These are phyloP conservation scores for Paralichthys olivaceus DNA, from an alignment of 2,113 vertebrate species.

Conservation along the genomic window DNA sequence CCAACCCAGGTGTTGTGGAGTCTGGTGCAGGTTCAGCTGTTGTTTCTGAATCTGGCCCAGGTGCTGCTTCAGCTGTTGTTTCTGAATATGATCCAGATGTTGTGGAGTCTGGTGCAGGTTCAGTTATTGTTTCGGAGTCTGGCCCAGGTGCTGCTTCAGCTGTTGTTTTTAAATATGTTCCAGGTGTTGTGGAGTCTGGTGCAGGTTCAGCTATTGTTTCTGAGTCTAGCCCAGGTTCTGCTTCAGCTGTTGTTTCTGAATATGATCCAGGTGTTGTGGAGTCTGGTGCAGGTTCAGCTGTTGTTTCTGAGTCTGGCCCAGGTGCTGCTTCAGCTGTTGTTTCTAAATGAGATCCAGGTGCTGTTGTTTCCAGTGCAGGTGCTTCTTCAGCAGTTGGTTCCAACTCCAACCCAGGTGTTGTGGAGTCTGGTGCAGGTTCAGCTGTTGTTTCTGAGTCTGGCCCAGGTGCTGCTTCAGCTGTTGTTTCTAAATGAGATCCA, in stretches of 20 bases:
- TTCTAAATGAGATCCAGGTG: too few species aligned
- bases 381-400: background rate
- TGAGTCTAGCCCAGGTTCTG: background rate
- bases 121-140: background rate
- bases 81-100: too few species aligned
- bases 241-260: background rate
- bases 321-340: background rate
- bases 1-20: too few species aligned
- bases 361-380: background rate
- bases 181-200: background rate
- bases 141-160: background rate
- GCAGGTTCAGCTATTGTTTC: background rate
- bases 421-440: background rate
- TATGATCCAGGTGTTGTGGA: too few species aligned
- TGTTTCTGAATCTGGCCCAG: too few species aligned
- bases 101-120: background rate
- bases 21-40: background rate
- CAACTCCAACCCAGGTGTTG: too few species aligned
- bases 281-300: background rate
- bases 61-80: too few species aligned
- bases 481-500: too few species aligned
- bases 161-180: fast-evolving
- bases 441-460: background rate
- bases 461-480: too few species aligned
- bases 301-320: too few species aligned